Conservation (phyloP, 2,888 invertebrate species). For the Microplitis manilae region DNA sequence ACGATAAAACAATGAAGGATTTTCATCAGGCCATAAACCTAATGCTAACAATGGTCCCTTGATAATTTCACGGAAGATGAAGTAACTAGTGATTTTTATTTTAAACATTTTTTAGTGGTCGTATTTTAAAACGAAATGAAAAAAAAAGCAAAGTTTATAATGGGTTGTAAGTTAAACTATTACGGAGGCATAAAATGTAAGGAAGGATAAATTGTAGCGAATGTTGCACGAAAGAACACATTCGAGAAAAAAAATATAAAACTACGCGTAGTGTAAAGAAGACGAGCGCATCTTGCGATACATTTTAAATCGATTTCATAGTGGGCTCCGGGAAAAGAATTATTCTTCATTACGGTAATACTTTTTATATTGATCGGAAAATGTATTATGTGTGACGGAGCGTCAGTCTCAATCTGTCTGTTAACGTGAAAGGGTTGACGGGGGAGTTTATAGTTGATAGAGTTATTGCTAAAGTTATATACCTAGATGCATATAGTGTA, state of each 20-base stretch:
- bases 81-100: slow-evolving; percentile 1
- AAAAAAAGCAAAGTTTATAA: not conserved
- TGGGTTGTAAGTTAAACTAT: not conserved
- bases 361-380: slow-evolving; percentile 4
- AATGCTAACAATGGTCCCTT: slow-evolving; percentile 5
- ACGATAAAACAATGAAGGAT: slow-evolving; percentile 15
- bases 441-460: not conserved
- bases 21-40: slow-evolving; percentile 24
- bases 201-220: not conserved
- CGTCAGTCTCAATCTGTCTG: not conserved
- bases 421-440: not conserved
- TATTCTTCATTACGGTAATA: not conserved
- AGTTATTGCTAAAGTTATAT: not conserved
- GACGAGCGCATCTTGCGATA: not conserved
- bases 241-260: not conserved
- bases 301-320: not conserved
- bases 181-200: not conserved
- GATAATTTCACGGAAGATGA: slow-evolving; percentile 2
- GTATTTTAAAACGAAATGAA: not conserved
- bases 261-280: not conserved
- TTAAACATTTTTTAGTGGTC: slow-evolving; percentile 1
- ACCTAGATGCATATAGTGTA: not conserved
- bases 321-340: not conserved
- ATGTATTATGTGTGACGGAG: not conserved
- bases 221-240: not conserved